Base-by-base conservation (phyloP, 37 sponge, comb jelly and placozoan genomes). In the Diacarnus erythraeanus region DNA sequence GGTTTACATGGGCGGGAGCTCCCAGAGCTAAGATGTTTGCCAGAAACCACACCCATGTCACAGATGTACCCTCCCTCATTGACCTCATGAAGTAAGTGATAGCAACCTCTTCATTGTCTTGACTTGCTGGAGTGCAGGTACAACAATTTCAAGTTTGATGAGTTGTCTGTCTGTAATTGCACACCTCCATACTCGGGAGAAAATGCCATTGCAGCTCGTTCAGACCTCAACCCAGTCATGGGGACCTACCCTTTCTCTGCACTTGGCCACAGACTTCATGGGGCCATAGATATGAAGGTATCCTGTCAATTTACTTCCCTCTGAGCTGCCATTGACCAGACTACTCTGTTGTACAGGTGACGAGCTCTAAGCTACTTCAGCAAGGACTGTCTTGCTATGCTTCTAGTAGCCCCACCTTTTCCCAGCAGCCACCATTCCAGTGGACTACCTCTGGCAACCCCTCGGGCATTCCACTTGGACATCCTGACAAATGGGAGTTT, bases 71-170 rank as follows among this genome's bases (percentile, higher is more conserved):
- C 25, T 80, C 92, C 40, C 74, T 98, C 75, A 70, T 86, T 3
- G 31, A 81, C 1, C 87, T 98, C 56, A 95, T 96, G 99, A 88
- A 96, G 94, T 96, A 29, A 38, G 83, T 58, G 36, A 27, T 17
- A 20, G 36, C 4, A 33, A 36, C 4, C 35, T 17, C 9, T 15
- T 61, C 6, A 23, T 61, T 61, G 6, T 15, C 21, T 61, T 29
- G 64, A 23, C 21, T 61, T 27, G 9, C 20, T 61, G n/a, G 9
- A 38, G 10, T 38, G 12, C 71, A 96, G 96, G 64, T 98, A 98
- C 79, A 98, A 98, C 67, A 81, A 98, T 83, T 98, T 91, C 86
- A 71, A 89, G 73, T 79, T 94, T 75, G 99, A 98, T 68, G 90
- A 92, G 8, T 77, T 94, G 34, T 91, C 94, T 21, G 68, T 59